phyloP scores from a whole-genome alignment of 2,888 invertebrate genomes.

The Hydriomena furcata region DNA sequence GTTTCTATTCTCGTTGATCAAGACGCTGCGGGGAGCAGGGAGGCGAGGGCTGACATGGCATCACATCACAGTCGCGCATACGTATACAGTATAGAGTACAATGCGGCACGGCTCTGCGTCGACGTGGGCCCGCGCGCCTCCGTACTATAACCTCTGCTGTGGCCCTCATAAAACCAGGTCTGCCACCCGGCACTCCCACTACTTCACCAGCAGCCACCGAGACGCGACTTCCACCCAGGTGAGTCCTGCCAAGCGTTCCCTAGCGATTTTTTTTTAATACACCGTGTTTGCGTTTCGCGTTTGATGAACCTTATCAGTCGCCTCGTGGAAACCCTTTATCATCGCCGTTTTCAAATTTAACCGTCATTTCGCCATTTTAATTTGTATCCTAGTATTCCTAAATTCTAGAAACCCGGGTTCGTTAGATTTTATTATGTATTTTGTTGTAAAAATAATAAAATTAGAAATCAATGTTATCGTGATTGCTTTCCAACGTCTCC shows the following conservation, averaged over 20 bases:
- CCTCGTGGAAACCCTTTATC: constrained; percentile 12
- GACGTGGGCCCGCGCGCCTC: constrained; percentile 59
- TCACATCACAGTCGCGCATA: constrained; percentile 53
- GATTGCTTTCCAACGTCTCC: too few relatives aligned
- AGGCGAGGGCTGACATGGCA: constrained; percentile 42
- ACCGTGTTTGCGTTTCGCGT: constrained; percentile 20
- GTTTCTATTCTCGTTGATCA: constrained; percentile 19
- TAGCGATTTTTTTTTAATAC: constrained; percentile 3
- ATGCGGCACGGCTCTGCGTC: constrained; percentile 74
- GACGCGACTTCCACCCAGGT: constrained; percentile 50
- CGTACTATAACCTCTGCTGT: constrained; percentile 58
- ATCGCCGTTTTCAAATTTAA: constrained; percentile 9
- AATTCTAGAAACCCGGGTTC: too few relatives aligned
- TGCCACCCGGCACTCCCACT: constrained; percentile 48
- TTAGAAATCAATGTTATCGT: too few relatives aligned
- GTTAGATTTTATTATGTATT: too few relatives aligned
- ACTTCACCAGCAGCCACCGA: constrained; percentile 42
- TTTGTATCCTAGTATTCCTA: neutral
- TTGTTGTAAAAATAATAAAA: too few relatives aligned
- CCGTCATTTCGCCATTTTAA: neutral
- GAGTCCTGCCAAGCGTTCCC: constrained; percentile 61
- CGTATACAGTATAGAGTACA: constrained; percentile 68
- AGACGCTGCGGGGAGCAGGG: constrained; percentile 35
- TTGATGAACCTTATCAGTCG: constrained; percentile 3
- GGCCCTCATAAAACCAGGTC: constrained; percentile 58